A percentile compares a stretch with the other conserved stretches of the same genome.
Evolutionary conservation across 2,888 invertebrate genomes (phyloP).

Genomic region (Rhagium mordax): DNA sequence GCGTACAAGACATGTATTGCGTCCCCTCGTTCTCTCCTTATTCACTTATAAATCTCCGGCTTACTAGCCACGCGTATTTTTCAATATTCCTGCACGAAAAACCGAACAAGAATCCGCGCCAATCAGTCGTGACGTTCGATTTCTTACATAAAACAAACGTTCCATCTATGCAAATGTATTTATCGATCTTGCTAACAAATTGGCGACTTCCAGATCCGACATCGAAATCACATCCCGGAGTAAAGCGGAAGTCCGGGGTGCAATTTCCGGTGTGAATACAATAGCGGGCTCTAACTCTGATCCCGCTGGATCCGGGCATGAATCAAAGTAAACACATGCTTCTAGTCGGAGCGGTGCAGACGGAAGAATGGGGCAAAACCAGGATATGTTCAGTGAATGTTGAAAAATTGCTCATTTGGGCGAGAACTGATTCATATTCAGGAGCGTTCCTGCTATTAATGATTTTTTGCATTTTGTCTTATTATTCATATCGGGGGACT

Average conservation of each 20-base stretch:
- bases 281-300: slow-evolving; percentile 60
- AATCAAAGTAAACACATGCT: slow-evolving; percentile 55
- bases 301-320: slow-evolving; percentile 62
- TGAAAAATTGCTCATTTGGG: slow-evolving; percentile 21
- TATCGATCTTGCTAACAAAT: slow-evolving; percentile 63
- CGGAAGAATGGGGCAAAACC: slow-evolving; percentile 16
- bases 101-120: not conserved
- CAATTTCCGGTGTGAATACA: slow-evolving; percentile 65
- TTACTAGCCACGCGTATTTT: not conserved
- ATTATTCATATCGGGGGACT: not conserved
- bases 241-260: slow-evolving; percentile 65
- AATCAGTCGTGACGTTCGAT: not conserved
- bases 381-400: not conserved
- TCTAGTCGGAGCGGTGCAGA: slow-evolving; percentile 22
- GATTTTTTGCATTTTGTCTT: not conserved
- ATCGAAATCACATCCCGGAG: slow-evolving; percentile 63
- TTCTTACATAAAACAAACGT: slow-evolving; percentile 14
- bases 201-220: slow-evolving; percentile 65
- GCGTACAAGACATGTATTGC: not conserved
- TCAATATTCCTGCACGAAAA: not conserved
- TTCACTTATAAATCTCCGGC: not conserved
- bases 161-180: slow-evolving; percentile 42
- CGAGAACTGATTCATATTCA: slow-evolving; percentile 24
- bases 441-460: not conserved
- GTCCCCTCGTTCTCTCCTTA: not conserved